Evolutionary conservation across 2,113 vertebrate species (phyloP), one percentile per base, ranked within the genome.

Genomic region (Scophthalmus maximus): DNA sequence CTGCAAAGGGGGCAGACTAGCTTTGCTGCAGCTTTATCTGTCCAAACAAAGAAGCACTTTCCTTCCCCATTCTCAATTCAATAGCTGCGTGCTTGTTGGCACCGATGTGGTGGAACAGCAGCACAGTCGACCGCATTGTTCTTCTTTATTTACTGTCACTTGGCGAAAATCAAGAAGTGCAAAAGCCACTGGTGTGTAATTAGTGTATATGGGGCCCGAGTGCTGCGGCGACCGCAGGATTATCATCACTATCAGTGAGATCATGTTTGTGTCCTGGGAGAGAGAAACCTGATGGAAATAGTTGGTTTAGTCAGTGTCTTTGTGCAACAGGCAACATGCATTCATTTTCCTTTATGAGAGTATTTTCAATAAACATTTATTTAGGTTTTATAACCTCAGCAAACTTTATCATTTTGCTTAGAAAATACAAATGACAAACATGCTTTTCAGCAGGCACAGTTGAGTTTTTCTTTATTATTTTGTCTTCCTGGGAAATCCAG

Each of bases 51-150:
- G 91, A 91, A 89, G 76, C 82, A 79, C 82, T 90, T 91, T 93
- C 88, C 90, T 94, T 94, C 93, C 93, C 78, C 89, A n/a, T 94
- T 94, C 90, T 93, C 75, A 76, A 69, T 90, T 93, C 82, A 94
- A 92, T 92, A 85, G 86, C 79, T 68, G 82, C 78, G 51, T 88
- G 87, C 83, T 74, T 73, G 79, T 62, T 64, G 70, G 65, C 73
- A 57, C 51, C 55, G 47, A 76, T 86, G 86, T 83, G 84, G 88
- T n/a, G n/a, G 87, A 93, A 91, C 85, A 83, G 78, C 77, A 91
- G 82, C 85, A 83, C 77, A 88, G 84, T 82, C 68, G 36, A 30
- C 8, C 20, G 78, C 64, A 76, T 87, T 90, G 85, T 89, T 92
- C 92, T 93, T 92, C 88, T 90, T 87, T 90, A 88, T 93, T 94